A percentile compares a stretch with the other conserved stretches of the same genome.
Conservation (phyloP, 1,140 invertebrate species). For the Brachionus koreanus region DNA sequence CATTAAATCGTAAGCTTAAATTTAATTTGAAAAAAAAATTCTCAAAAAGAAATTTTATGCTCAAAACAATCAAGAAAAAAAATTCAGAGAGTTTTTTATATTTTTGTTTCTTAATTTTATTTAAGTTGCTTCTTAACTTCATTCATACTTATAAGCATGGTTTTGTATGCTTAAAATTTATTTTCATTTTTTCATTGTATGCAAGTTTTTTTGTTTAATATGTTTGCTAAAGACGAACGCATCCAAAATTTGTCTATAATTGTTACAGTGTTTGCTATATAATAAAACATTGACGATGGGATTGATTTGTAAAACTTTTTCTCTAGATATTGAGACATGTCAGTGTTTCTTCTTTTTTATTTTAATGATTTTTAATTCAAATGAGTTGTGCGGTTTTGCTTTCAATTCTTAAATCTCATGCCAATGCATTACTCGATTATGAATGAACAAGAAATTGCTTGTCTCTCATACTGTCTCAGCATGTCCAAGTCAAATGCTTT, state of each 20-base stretch:
- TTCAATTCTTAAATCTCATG: background rate
- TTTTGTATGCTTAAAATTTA: background rate
- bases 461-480: background rate
- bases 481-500: background rate
- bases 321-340: background rate
- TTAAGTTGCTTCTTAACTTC: slow-evolving; percentile 26
- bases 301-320: background rate
- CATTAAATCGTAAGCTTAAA: slow-evolving; percentile 22
- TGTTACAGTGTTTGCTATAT: background rate
- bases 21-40: background rate
- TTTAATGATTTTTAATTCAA: background rate
- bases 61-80: background rate
- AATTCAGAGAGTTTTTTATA: background rate
- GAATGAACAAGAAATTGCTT: background rate
- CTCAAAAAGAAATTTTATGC: background rate
- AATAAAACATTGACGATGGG: background rate
- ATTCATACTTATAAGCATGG: slow-evolving; percentile 16
- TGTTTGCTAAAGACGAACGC: background rate
- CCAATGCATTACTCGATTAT: background rate
- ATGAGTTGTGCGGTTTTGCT: background rate
- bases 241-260: background rate
- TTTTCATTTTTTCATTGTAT: background rate
- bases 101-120: slow-evolving; percentile 5
- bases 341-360: background rate
- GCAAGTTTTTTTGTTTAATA: background rate